Conservation (phyloP, 1,140 invertebrate genomes). For the Drosophila carrolli region DNA sequence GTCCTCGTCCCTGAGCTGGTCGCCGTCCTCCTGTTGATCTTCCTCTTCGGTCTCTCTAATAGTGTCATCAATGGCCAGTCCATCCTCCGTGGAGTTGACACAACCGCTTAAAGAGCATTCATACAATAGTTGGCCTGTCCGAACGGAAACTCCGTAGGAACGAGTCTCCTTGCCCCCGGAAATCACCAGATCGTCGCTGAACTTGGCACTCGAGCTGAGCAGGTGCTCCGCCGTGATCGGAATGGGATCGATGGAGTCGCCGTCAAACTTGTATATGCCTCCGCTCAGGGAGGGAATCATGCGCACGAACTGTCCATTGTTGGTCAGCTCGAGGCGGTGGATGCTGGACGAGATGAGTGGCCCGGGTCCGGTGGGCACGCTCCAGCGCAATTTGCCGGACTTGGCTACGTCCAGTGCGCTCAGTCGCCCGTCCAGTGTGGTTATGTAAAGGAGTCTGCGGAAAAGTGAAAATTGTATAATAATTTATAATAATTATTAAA, state of each 20-base stretch:
- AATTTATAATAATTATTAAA: neutral
- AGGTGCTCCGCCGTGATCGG: slow-evolving; percentile 94
- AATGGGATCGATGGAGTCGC: slow-evolving; percentile 93
- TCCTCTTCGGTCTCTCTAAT: slow-evolving; percentile 26
- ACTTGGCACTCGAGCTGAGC: slow-evolving; percentile 92
- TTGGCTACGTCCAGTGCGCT: slow-evolving; percentile 90
- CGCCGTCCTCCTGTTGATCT: slow-evolving; percentile 13
- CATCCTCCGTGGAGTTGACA: slow-evolving; percentile 86
- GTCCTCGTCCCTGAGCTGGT: slow-evolving; percentile 48
- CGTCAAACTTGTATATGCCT: slow-evolving; percentile 95
- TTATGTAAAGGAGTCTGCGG: slow-evolving; percentile 91
- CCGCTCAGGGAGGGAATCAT: slow-evolving; percentile 96
- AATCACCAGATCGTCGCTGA: slow-evolving; percentile 94
- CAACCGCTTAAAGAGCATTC: slow-evolving; percentile 92
- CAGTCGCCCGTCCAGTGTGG: slow-evolving; percentile 94
- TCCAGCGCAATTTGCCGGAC: slow-evolving; percentile 90
- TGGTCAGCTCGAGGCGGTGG: slow-evolving; percentile 92
- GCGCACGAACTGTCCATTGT: slow-evolving; percentile 93
- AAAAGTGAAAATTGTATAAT: neutral
- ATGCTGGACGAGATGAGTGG: slow-evolving; percentile 94
- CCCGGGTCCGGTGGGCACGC: slow-evolving; percentile 89
- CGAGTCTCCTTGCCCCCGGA: slow-evolving; percentile 90
- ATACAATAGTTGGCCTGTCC: slow-evolving; percentile 91
- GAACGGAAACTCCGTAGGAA: slow-evolving; percentile 90
- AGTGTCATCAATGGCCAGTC: slow-evolving; percentile 52